Evolutionary conservation across 2,888 invertebrate species (phyloP), one percentile per base, ranked within the genome.

Genomic region (Vesta saturnalis): DNA sequence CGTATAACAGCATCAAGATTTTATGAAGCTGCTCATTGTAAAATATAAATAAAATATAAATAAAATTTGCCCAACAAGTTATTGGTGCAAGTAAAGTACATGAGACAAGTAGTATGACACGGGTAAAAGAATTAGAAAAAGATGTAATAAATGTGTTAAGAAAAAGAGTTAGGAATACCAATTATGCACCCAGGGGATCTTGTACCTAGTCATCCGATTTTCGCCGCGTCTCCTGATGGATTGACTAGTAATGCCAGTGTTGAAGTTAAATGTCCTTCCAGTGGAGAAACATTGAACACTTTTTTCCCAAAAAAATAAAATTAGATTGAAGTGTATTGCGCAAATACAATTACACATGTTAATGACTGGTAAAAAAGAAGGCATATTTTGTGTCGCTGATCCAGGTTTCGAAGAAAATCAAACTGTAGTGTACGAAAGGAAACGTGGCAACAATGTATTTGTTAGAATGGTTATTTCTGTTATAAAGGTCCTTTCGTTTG

Each of bases 321-420:
- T 30, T 10, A 30, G 30, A 4, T 30, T 30, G 30, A 30, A 30
- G 30, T 30, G 30, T 30, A 30, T 6, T 30, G 30, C 30, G 10
- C 30, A 30, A 30, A 30, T 30, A 10, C 30, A 30, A 30, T 10
- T 30, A 30, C 10, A 30, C 4, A 30, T 76, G 75, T 60, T 54
- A 55, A 49, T 72, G 12, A 46, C 46, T 5, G 46, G 63, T 18
- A 64, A 49, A 62, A 65, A 65, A 47, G 70, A 49, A 21, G 60
- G 64, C 22, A 16, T 64, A 6, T 74, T 73, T 61, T 72, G 69
- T 60, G 71, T 73, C 15, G 71, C 73, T 52, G 39, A 67, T 22
- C 64, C 54, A 47, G 35, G 69, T 60, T 73, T 71, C 60, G 69
- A 71, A 52, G 43, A 57, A 57, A 43, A 2, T 21, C 3, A 39